A percentile compares a stretch with the other conserved stretches of the same genome.
These are phyloP conservation scores for Caenorhabditis uteleia DNA, from an alignment of 2,888 invertebrate genomes.

Conservation along the genomic window DNA sequence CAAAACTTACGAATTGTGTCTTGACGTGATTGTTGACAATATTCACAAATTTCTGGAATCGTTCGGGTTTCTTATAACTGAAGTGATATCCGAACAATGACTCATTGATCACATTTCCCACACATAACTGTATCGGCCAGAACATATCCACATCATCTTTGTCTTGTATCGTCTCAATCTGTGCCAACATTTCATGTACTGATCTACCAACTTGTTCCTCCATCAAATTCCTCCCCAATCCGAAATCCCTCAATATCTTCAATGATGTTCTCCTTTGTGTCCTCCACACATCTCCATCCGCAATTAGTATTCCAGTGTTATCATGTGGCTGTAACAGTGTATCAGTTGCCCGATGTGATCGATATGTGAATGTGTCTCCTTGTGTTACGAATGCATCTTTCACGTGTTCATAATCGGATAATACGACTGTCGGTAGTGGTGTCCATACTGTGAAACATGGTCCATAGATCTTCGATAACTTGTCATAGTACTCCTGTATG, in stretches of 20 bases:
- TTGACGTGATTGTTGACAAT: conserved; percentile 13
- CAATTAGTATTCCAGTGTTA: conserved; percentile 16
- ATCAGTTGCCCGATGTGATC: conserved; percentile 17
- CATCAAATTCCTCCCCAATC: conserved; percentile 49
- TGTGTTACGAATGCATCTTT: conserved; percentile 47
- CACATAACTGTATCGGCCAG: conserved; percentile 49
- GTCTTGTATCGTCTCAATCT: conserved; percentile 10
- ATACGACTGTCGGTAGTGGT: conserved; percentile 43
- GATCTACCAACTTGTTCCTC: conserved; percentile 44
- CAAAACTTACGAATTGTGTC: conserved; percentile 1
- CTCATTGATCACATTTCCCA: conserved; percentile 56
- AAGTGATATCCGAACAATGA: conserved; percentile 48
- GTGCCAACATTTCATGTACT: conserved; percentile 14
- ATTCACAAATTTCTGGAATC: conserved; percentile 33
- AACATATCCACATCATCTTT: conserved; percentile 28
- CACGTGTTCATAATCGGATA: conserved; percentile 43
- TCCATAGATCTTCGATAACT: conserved; percentile 49
- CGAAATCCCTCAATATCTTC: conserved; percentile 50
- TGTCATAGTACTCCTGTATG: conserved; percentile 18
- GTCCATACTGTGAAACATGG: conserved; percentile 53
- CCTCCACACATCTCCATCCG: conserved; percentile 49
- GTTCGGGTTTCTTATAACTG: conserved; percentile 27
- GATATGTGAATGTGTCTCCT: conserved; percentile 21
- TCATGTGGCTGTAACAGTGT: conserved; percentile 7
- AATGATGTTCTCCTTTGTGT: conserved; percentile 42